phyloP scores from a whole-genome alignment of 2,888 invertebrate genomes.

The Ashinkailepas kermadecensis region DNA sequence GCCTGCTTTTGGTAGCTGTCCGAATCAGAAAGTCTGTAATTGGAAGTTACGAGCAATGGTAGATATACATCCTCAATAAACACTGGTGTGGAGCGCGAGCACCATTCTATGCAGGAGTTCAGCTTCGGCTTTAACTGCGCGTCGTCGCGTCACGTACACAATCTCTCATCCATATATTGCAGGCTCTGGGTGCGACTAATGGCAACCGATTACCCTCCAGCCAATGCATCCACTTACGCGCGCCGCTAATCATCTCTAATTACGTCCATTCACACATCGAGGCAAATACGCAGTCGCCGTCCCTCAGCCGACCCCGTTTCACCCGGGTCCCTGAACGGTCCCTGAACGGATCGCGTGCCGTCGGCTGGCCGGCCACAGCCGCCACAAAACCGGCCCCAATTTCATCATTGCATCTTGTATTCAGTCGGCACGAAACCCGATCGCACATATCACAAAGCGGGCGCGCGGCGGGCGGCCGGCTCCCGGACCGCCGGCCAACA shows the following conservation, averaged over 20 bases:
- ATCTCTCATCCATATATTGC: no score
- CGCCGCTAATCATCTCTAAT: not conserved
- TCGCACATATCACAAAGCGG: not conserved
- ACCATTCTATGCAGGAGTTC: no score
- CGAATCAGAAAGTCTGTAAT: no score
- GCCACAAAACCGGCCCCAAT: not conserved
- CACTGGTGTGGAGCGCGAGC: no score
- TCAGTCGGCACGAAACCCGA: conserved; percentile 7
- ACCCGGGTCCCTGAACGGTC: no score
- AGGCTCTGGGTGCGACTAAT: no score
- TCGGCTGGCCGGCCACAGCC: not conserved
- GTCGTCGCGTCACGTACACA: no score
- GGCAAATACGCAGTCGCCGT: not conserved
- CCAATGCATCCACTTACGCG: not conserved
- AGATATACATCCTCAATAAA: no score
- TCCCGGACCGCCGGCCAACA: not conserved
- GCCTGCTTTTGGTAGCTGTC: no score
- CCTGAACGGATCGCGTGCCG: no score
- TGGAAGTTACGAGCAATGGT: no score
- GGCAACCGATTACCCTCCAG: not conserved
- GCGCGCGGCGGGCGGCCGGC: not conserved
- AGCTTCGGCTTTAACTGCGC: no score
- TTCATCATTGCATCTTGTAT: conserved; percentile 19
- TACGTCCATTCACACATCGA: not conserved
- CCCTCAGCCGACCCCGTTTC: not conserved